Percentiles rank a stretch among this genome's conserved stretches.
These are phyloP conservation scores for Platichthys stellatus DNA, from an alignment of 2,113 vertebrate genomes.

Conservation along the genomic window DNA sequence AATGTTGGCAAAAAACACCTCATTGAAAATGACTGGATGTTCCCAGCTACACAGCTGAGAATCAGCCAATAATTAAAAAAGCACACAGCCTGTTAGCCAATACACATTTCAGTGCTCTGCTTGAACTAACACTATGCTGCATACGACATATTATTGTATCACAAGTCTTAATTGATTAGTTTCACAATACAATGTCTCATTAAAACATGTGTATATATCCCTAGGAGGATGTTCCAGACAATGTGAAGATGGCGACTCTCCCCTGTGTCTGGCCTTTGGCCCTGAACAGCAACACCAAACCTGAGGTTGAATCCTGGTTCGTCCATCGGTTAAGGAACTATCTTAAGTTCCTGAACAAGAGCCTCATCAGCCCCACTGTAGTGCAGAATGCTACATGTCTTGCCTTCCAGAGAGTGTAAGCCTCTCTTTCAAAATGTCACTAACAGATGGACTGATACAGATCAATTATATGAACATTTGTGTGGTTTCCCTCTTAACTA, in stretches of 20 bases:
- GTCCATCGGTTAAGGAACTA: constrained; percentile 53
- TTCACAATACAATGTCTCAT: background rate
- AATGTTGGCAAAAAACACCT: too few relatives aligned
- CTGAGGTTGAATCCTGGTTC: constrained; percentile 71
- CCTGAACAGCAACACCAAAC: constrained; percentile 48
- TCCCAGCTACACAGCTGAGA: too few relatives aligned
- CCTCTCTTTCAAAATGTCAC: background rate
- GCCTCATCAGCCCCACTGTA: constrained; percentile 52
- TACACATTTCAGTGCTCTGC: too few relatives aligned
- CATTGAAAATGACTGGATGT: too few relatives aligned
- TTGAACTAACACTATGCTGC: too few relatives aligned
- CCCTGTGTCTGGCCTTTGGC: constrained; percentile 72
- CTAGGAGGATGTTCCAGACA: constrained; percentile 60
- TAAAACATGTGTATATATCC: background rate
- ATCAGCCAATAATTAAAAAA: too few relatives aligned
- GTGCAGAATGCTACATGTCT: constrained; percentile 67
- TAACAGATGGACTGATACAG: background rate
- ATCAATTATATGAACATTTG: background rate
- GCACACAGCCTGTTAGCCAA: too few relatives aligned
- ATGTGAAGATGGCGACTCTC: constrained; percentile 55
- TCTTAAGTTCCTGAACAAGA: constrained; percentile 64
- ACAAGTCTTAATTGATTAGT: background rate
- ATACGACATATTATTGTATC: too few relatives aligned
- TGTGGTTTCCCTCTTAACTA: constrained; percentile 27
- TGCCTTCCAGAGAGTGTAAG: constrained; percentile 74